Evolutionary conservation across 2,797 vertebrate species (phyloP).

Genomic region (Helostoma temminkii): DNA sequence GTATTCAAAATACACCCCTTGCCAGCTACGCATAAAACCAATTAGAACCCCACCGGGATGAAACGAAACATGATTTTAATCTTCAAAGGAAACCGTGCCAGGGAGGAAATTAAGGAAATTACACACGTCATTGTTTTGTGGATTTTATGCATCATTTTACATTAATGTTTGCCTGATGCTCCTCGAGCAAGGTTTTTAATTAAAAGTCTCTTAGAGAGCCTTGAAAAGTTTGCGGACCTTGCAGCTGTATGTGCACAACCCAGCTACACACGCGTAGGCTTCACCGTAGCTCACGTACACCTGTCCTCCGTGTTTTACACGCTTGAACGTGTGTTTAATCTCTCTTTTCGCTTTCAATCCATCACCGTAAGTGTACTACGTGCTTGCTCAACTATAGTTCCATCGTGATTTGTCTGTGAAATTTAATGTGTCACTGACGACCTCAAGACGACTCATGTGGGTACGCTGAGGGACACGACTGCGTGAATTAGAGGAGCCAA

Average conservation of each 20-base stretch:
- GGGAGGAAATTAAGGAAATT: constrained; percentile 85
- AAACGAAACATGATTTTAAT: constrained; percentile 85
- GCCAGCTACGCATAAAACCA: constrained; percentile 78
- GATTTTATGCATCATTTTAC: constrained; percentile 81
- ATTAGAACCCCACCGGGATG: constrained; percentile 85
- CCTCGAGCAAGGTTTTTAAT: constrained; percentile 81
- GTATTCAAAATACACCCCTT: constrained; percentile 82
- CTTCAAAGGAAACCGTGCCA: constrained; percentile 84
- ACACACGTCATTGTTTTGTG: constrained; percentile 84
- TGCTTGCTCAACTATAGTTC: constrained; percentile 18
- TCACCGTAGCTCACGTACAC: constrained; percentile 19
- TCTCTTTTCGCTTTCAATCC: constrained; percentile 49
- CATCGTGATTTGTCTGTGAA: constrained; percentile 51
- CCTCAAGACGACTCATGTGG: constrained; percentile 51
- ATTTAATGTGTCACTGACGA: constrained; percentile 56
- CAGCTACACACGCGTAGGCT: constrained; percentile 2
- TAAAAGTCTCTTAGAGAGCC: constrained; percentile 74
- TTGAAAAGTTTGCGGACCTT: constrained; percentile 70
- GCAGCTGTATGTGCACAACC: constrained; percentile 45
- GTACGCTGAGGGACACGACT: constrained; percentile 43
- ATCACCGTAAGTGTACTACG: constrained; percentile 12
- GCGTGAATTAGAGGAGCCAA: constrained; percentile 73
- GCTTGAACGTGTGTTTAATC: constrained; percentile 38
- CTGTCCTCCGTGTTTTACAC: constrained; percentile 35
- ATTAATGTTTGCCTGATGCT: constrained; percentile 80